These are phyloP conservation scores for Flexamia atlantica DNA, from an alignment of 2,888 invertebrate species.

Conservation along the genomic window DNA sequence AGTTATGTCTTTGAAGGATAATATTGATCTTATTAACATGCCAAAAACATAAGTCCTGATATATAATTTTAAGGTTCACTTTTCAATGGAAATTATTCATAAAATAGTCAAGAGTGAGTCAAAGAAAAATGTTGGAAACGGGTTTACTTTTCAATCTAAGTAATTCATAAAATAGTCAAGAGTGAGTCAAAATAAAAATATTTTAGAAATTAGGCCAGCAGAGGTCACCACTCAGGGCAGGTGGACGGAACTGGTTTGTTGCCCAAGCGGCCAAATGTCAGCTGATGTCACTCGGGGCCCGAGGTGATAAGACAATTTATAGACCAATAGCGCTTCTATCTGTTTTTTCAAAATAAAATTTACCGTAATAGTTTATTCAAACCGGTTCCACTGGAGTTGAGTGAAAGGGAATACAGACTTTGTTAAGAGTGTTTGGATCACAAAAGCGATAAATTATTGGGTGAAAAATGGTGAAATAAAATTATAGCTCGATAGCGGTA, in stretches of 20 bases:
- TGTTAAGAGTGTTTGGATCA: background rate
- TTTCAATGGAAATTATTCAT: too few species aligned
- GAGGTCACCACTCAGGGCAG: slow-evolving; percentile 18
- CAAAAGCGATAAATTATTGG: background rate
- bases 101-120: background rate
- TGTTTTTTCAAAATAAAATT: slow-evolving; percentile 2
- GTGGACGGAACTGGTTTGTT: slow-evolving; percentile 39
- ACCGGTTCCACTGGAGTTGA: background rate
- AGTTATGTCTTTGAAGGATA: too few species aligned
- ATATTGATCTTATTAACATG: too few species aligned
- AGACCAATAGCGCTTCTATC: slow-evolving; percentile 39
- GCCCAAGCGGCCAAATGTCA: slow-evolving; percentile 48
- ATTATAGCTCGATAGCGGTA: too few species aligned
- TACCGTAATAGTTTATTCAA: background rate
- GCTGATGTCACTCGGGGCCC: slow-evolving; percentile 45
- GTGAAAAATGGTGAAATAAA: too few species aligned
- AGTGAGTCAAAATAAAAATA: background rate
- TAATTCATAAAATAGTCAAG: too few species aligned
- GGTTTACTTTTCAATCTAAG: too few species aligned
- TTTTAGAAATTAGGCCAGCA: slow-evolving; percentile 29
- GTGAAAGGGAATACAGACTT: background rate
- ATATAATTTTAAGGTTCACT: too few species aligned
- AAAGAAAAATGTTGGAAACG: too few species aligned
- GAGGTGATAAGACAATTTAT: slow-evolving; percentile 42
- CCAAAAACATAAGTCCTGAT: too few species aligned